Conservation (phyloP, 2,888 invertebrate genomes). For the Dilophus febrilis region DNA sequence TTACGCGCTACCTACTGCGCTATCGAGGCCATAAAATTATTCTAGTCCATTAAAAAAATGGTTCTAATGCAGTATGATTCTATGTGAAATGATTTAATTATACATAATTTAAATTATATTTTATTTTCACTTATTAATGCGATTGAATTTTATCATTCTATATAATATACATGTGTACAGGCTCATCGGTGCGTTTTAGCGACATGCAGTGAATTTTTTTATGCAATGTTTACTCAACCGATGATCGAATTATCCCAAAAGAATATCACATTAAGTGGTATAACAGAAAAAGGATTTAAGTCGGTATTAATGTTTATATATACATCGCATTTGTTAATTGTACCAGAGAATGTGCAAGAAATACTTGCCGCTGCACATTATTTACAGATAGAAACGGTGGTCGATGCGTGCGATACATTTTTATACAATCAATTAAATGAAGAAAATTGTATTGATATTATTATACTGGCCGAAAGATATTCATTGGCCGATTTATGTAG, state of each 20-base stretch:
- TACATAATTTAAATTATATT: not conserved
- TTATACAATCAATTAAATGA: constrained; percentile 46
- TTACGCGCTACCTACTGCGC: constrained; percentile 82
- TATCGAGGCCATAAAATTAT: constrained; percentile 57
- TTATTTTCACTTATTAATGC: not conserved
- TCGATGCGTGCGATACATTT: constrained; percentile 47
- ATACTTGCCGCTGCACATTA: constrained; percentile 52
- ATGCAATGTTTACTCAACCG: constrained; percentile 55
- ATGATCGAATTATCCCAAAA: constrained; percentile 47
- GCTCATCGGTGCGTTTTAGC: constrained; percentile 54
- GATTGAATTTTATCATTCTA: not conserved
- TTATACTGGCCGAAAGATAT: constrained; percentile 50
- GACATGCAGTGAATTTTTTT: constrained; percentile 56
- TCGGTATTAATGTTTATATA: constrained; percentile 50
- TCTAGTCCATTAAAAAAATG: no score
- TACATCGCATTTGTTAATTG: constrained; percentile 43
- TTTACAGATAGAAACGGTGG: constrained; percentile 43
- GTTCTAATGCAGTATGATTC: no score
- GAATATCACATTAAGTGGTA: constrained; percentile 46
- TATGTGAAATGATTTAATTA: not conserved
- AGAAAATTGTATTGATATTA: constrained; percentile 45
- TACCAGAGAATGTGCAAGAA: constrained; percentile 46
- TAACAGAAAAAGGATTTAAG: constrained; percentile 45
- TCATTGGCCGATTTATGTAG: constrained; percentile 38
- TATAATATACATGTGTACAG: constrained; percentile 19